Base-by-base conservation (phyloP, 2,888 invertebrate species). In the Andricus quercusramuli region DNA sequence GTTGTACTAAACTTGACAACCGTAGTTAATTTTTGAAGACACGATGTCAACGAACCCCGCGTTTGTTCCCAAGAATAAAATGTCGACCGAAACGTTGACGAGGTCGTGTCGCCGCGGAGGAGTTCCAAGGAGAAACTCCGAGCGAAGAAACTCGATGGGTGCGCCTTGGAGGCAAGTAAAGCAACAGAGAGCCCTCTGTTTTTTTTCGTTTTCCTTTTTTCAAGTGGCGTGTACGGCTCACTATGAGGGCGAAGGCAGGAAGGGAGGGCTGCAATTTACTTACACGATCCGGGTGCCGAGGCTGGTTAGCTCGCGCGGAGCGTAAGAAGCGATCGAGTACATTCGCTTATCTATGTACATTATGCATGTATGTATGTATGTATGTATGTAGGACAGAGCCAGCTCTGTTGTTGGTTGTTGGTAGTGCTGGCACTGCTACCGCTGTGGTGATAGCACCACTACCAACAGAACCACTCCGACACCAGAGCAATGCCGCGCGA, bases 41-140 rank as follows among this genome's bases (percentile, higher is more conserved):
- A 70, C 25, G 13, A 80, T 79, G 83, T 82, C 84, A 84, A 83
- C 79, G 84, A 84, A 84, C 84, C 80, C 81, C 66, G 62, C 44
- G 68, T 20, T 68, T 59, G 70, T 51, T 70, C 70, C 9, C 56
- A 51, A 70, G 41, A 81, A 80, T 79, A 79, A 80, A 81, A 80
- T 82, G 79, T 80, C 81, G 81, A 82, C 80, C 82, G 82, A 82
- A 82, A 83, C 79, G 81, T 84, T 84, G 84, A 82, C 83, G 82
- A 82, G 83, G 83, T 83, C 84, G 83, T 78, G 84, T 82, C 83
- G 81, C 70, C 65, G 74, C 78, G 66, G 56, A 77, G 59, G 67
- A 80, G 74, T 77, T 79, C 79, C 81, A 84, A 84, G 82, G 82
- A 83, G 83, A 84, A 83, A 82, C 83, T 84, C 67, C 32, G 68